Percentiles rank a stretch among this genome's conserved stretches.
These are phyloP conservation scores for Cancer borealis DNA, from an alignment of 2,888 invertebrate genomes.

Conservation along the genomic window DNA sequence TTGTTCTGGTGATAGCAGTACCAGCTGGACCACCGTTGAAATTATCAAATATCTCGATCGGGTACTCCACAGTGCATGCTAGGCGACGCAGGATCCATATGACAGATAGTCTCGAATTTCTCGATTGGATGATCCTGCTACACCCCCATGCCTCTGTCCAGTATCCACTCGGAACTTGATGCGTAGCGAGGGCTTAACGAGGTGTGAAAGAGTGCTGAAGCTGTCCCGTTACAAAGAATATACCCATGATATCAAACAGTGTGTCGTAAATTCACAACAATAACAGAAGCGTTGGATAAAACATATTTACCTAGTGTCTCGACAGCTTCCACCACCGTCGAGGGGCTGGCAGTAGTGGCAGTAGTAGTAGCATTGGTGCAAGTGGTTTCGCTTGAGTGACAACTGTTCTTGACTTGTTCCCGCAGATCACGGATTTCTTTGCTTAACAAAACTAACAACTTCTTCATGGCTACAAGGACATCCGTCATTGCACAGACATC, in stretches of 20 bases:
- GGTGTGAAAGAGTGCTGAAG: too few species aligned
- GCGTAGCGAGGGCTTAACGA: too few species aligned
- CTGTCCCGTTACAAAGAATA: too few species aligned
- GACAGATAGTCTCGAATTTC: too few species aligned
- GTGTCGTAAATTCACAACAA: neutral
- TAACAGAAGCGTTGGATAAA: neutral
- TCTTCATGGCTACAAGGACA: slow-evolving; percentile 65
- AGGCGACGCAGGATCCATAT: too few species aligned
- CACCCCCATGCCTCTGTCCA: too few species aligned
- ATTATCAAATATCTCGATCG: neutral
- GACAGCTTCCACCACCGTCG: neutral
- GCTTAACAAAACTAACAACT: slow-evolving; percentile 48
- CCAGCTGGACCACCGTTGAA: neutral
- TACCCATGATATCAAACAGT: too few species aligned
- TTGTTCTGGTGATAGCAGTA: neutral
- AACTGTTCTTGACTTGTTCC: slow-evolving; percentile 39
- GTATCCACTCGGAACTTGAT: too few species aligned
- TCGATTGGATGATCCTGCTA: too few species aligned
- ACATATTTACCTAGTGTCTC: neutral
- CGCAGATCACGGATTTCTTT: slow-evolving; percentile 51
- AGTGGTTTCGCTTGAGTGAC: neutral
- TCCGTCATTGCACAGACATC: slow-evolving; percentile 62
- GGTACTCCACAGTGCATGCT: too few species aligned
- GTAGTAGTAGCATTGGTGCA: neutral
- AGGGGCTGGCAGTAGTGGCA: neutral